These are phyloP conservation scores for Odontophorus gujanensis DNA, from an alignment of 2,113 vertebrate genomes.

Conservation along the genomic window DNA sequence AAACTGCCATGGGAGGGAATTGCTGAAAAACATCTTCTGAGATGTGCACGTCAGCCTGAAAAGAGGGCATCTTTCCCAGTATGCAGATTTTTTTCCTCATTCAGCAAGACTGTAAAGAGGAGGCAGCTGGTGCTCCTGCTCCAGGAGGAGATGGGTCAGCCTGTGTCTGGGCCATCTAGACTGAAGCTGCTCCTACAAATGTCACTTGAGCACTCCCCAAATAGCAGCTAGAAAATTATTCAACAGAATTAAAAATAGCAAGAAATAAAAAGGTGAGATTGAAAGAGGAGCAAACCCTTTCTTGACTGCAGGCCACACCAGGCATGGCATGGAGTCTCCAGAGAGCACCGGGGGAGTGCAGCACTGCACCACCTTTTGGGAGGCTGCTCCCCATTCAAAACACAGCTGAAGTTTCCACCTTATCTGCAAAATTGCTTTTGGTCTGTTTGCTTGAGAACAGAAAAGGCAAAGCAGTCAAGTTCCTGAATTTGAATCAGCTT, in stretches of 20 bases:
- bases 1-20: neutral
- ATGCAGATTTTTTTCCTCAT: neutral
- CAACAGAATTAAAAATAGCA: neutral
- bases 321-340: neutral
- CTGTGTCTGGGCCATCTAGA: neutral
- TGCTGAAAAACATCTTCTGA: neutral
- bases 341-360: neutral
- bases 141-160: neutral
- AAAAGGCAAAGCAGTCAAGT: neutral
- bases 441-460: neutral
- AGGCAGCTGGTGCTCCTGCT: neutral
- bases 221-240: neutral
- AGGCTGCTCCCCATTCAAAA: neutral
- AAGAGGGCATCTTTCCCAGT: neutral
- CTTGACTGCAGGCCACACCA: neutral
- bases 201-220: neutral
- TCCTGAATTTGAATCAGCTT: neutral
- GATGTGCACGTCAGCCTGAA: neutral
- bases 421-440: neutral
- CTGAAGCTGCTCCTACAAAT: neutral
- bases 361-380: neutral
- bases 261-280: neutral
- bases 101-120: neutral
- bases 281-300: neutral
- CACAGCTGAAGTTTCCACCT: neutral